Conservation (phyloP, 1,140 invertebrate genomes). For the Nebria ingens region DNA sequence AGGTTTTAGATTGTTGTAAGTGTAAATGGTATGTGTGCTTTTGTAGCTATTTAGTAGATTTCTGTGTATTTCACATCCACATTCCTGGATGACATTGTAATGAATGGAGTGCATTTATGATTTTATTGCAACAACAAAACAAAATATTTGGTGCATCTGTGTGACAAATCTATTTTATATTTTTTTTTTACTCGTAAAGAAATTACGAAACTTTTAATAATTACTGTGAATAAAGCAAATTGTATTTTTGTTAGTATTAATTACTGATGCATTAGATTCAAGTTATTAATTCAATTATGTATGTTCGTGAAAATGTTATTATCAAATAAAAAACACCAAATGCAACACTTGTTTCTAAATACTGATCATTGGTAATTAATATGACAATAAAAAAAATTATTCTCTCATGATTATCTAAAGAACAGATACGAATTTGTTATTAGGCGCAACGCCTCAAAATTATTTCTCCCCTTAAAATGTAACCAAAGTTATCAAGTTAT, state of each 20-base stretch:
- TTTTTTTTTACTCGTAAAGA: too few relatives aligned
- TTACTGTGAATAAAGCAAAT: too few relatives aligned
- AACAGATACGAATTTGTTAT: too few relatives aligned
- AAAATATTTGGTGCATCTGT: too few relatives aligned
- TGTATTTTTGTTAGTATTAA: not conserved
- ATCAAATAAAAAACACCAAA: too few relatives aligned
- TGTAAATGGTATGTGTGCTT: constrained; percentile 35
- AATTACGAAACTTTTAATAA: too few relatives aligned
- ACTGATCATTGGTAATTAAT: not conserved
- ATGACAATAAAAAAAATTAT: not conserved
- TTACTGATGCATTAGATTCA: too few relatives aligned
- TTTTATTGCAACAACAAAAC: too few relatives aligned
- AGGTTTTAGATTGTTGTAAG: constrained; percentile 25
- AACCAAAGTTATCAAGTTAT: not conserved
- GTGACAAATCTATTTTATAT: too few relatives aligned
- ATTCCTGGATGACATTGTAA: not conserved
- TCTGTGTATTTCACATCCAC: not conserved
- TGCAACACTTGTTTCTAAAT: not conserved
- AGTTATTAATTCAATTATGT: too few relatives aligned
- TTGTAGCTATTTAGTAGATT: constrained; percentile 19
- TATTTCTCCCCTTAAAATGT: not conserved
- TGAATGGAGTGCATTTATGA: not conserved
- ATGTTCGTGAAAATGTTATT: too few relatives aligned
- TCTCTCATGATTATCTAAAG: too few relatives aligned
- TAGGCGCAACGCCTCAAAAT: not conserved